Base-by-base conservation (phyloP, 2,113 vertebrate genomes). In the Hiodon alosoides region DNA sequence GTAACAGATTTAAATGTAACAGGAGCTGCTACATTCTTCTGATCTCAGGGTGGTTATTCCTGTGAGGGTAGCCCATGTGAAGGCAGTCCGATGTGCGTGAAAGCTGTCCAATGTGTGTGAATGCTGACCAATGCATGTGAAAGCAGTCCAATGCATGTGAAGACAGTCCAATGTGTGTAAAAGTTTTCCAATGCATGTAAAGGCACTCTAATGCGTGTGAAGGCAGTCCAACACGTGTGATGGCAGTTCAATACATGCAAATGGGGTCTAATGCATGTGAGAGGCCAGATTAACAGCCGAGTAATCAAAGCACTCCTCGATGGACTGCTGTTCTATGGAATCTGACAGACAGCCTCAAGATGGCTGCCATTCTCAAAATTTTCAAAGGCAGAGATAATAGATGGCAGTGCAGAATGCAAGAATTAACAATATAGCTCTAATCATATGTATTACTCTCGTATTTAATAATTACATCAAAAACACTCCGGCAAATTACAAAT, bases 311-410 rank as follows among this genome's bases (percentile, higher is more conserved):
- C 47, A 77, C 60, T 10, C 2, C 61, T 17, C 61, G 7, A 8
- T 67, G 61, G 16, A 4, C 51, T 2, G 10, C 4, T 47, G 52
- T 50, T 77, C 13, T 58, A 72, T 51, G 54, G 53, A 67, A 47
- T 61, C 62, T 77, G 53, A 67, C 60, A 47, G 50, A 48, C 52
- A 58, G 75, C 53, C 53, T 65, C 60, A 46, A 58, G 62, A 67
- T 72, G 59, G 51, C 52, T 17, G 4, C 16, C 75, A 46, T 57
- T 53, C 17, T 70, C 67, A 71, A 64, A 58, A 9, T 50, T 54
- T 60, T 72, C 14, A 61, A 10, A 11, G 51, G 47, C 46, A 61
- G 16, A 73, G 61, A 54, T 73, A 6, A 53, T 61, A 16, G 17
- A 11, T 4, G 51, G 31, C 11, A 62, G 62, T 48, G 67, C 46